Percentiles rank a stretch among this genome's conserved stretches.
These are phyloP conservation scores for Phyllotreta cruciferae DNA, from an alignment of 2,888 invertebrate genomes.

Conservation along the genomic window DNA sequence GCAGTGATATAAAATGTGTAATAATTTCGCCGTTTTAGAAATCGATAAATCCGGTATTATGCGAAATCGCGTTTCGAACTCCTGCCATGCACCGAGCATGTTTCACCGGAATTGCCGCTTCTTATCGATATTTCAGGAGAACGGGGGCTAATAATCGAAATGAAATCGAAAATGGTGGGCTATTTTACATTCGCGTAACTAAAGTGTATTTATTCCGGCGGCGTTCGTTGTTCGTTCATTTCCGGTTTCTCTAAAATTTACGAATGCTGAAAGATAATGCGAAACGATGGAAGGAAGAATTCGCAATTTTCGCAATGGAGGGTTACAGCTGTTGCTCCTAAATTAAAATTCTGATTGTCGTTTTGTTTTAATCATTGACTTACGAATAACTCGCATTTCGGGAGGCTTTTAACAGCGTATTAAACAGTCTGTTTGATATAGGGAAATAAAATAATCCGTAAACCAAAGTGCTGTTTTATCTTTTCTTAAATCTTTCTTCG, in stretches of 20 bases:
- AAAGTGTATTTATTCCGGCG: slow-evolving; percentile 13
- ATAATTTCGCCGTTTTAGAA: too few relatives aligned
- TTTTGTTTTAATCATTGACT: too few relatives aligned
- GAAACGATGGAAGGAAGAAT: slow-evolving; percentile 3
- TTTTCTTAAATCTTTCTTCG: too few relatives aligned
- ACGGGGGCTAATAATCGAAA: slow-evolving; percentile 22
- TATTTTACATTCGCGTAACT: slow-evolving; percentile 11
- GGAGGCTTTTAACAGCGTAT: too few relatives aligned
- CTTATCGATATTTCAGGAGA: slow-evolving; percentile 22
- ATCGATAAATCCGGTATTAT: too few relatives aligned
- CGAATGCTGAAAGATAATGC: slow-evolving; percentile 5
- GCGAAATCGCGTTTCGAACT: slow-evolving; percentile 18
- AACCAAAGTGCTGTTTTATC: too few relatives aligned
- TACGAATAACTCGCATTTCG: too few relatives aligned
- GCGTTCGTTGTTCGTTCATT: slow-evolving; percentile 11
- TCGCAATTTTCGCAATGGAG: neutral
- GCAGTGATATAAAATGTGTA: too few relatives aligned
- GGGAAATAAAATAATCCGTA: too few relatives aligned
- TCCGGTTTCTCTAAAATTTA: slow-evolving; percentile 7
- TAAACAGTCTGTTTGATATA: too few relatives aligned
- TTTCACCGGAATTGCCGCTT: slow-evolving; percentile 18
- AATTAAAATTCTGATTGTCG: too few relatives aligned
- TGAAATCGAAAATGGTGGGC: slow-evolving; percentile 15
- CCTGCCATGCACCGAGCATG: slow-evolving; percentile 11
- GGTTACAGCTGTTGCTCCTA: neutral